Percentiles rank a stretch among this genome's conserved stretches.
Conservation (phyloP, 2,113 vertebrate genomes). For the Peromyscus californicus region DNA sequence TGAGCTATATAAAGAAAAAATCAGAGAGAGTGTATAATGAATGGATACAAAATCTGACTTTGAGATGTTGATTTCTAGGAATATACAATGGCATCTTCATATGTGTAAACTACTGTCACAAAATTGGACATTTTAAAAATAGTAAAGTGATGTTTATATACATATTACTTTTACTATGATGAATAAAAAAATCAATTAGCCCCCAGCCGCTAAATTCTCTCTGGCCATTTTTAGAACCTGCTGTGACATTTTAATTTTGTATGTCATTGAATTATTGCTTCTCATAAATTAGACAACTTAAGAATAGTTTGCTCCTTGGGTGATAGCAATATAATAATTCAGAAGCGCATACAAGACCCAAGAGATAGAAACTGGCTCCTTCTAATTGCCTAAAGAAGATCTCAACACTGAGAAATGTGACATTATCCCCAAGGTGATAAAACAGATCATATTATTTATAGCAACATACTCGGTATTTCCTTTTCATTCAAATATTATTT, state of each 20-base stretch:
- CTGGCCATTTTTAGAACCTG: background rate
- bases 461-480: background rate
- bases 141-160: background rate
- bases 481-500: background rate
- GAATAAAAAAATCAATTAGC: background rate
- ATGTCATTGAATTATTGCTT: background rate
- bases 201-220: background rate
- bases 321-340: background rate
- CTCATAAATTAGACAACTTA: background rate
- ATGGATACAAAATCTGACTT: background rate
- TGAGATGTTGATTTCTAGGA: background rate
- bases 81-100: background rate
- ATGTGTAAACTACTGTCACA: background rate
- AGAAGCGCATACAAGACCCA: background rate
- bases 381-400: background rate
- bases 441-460: background rate
- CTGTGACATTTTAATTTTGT: background rate
- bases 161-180: background rate
- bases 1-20: background rate
- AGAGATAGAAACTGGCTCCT: background rate
- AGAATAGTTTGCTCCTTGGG: background rate
- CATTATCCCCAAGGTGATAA: background rate
- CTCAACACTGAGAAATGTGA: background rate
- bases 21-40: background rate
- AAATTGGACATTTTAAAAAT: background rate